phyloP scores from a whole-genome alignment of 23 tunicate genomes.

The Aplidium turbinatum region DNA sequence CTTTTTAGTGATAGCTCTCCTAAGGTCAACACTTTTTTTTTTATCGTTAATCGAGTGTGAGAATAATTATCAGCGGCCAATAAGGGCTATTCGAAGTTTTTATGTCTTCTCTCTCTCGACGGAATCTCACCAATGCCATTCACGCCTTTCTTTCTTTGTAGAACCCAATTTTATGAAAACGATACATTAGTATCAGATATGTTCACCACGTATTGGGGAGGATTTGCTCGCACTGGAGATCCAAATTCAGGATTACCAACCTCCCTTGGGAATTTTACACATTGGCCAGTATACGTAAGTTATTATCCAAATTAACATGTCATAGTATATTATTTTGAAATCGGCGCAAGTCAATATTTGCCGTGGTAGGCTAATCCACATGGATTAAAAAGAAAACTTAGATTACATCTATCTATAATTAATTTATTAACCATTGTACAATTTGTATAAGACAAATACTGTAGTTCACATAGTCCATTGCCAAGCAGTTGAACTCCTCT shows the following conservation, averaged over 20 bases:
- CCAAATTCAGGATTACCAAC: slow-evolving; percentile 42
- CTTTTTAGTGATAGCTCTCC: not conserved
- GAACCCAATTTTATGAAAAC: slow-evolving; percentile 29
- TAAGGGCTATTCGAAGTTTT: not conserved
- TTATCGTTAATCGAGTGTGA: not conserved
- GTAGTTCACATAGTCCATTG: too few species aligned
- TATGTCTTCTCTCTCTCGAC: not conserved
- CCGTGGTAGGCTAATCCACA: too few species aligned
- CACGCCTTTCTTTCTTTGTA: slow-evolving; percentile 9
- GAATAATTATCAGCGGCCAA: not conserved
- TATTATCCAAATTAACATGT: not conserved
- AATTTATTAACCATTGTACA: too few species aligned
- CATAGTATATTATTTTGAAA: not conserved
- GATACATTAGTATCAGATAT: slow-evolving; percentile 60
- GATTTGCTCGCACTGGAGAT: slow-evolving; percentile 66
- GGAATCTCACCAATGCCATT: too few species aligned
- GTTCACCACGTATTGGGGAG: slow-evolving; percentile 72
- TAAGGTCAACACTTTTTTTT: not conserved
- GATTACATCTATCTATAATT: too few species aligned
- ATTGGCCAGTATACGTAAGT: slow-evolving; percentile 66
- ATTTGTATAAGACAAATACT: too few species aligned
- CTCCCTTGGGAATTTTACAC: slow-evolving; percentile 42
- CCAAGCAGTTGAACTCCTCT: too few species aligned
- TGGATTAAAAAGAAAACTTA: too few species aligned
- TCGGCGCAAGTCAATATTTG: too few species aligned